phyloP scores from a whole-genome alignment of 2,888 invertebrate species.

The Sylvicola fuscatus region DNA sequence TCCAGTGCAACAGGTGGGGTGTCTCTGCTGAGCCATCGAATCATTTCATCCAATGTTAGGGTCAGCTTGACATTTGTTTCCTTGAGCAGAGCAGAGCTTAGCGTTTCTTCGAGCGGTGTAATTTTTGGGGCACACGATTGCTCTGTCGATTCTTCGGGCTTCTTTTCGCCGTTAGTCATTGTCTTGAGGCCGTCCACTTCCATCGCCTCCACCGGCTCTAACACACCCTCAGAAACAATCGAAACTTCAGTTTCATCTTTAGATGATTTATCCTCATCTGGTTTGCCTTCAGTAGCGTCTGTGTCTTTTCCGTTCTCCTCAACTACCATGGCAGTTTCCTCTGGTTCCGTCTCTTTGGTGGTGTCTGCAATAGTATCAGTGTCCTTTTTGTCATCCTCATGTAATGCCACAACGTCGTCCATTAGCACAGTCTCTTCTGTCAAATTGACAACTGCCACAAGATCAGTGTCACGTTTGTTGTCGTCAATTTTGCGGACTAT shows the following conservation, averaged over 20 bases:
- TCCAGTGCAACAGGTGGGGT: slow-evolving; percentile 37
- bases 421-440: slow-evolving; percentile 4
- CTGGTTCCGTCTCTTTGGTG: slow-evolving; percentile 9
- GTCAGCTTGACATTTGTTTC: slow-evolving; percentile 4
- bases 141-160: slow-evolving; percentile 1
- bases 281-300: slow-evolving; percentile 4
- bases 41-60: slow-evolving; percentile 31
- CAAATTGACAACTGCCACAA: slow-evolving; percentile 5
- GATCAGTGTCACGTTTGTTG: too few relatives aligned
- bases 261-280: slow-evolving; percentile 7
- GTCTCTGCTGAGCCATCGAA: slow-evolving; percentile 43
- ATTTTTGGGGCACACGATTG: slow-evolving; percentile 1
- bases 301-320: slow-evolving; percentile 7
- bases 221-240: neutral
- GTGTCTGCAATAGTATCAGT: slow-evolving; percentile 2
- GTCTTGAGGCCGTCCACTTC: neutral
- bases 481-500: too few relatives aligned
- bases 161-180: neutral
- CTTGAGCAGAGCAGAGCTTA: slow-evolving; percentile 2
- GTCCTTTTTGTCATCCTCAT: slow-evolving; percentile 7
- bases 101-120: slow-evolving; percentile 3
- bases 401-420: slow-evolving; percentile 17
- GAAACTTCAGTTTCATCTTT: neutral
- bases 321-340: slow-evolving; percentile 9
- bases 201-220: neutral